Conservation (phyloP, 2,797 vertebrate species). For the Dendrocincla tyrannina region DNA sequence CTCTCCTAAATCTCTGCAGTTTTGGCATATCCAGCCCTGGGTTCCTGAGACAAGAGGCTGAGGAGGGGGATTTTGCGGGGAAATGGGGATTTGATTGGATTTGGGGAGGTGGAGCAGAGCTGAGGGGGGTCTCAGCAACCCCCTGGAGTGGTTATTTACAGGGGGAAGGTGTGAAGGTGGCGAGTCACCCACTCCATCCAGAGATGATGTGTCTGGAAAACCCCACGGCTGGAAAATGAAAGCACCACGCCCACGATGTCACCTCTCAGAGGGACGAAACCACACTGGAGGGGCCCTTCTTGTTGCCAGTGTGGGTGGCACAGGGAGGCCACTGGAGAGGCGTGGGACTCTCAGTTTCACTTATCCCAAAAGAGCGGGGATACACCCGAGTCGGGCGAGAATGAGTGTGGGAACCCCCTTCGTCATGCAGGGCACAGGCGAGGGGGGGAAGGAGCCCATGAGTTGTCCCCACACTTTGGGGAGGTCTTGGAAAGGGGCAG, state of each 20-base stretch:
- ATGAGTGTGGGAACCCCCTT: too few species aligned
- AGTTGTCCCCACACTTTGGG: background rate
- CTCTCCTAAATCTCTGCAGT: background rate
- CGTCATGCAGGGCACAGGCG: fast-evolving
- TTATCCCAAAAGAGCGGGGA: background rate
- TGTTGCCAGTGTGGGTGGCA: too few species aligned
- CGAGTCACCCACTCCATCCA: fast-evolving
- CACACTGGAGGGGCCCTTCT: fast-evolving
- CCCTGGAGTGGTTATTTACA: background rate
- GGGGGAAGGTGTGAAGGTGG: background rate
- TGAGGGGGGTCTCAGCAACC: background rate
- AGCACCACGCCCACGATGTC: fast-evolving
- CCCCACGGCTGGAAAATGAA: fast-evolving
- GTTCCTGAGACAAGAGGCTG: fast-evolving
- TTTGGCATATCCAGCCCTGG: background rate
- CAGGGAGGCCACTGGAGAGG: fast-evolving
- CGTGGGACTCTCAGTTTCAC: background rate
- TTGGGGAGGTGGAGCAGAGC: background rate
- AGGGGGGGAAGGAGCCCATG: background rate
- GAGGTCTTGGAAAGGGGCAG: background rate
- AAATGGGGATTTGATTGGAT: background rate
- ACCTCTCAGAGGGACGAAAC: background rate
- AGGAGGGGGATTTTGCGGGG: background rate
- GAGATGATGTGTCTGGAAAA: background rate
- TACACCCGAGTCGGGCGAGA: background rate